Base-by-base conservation (phyloP, 2,797 vertebrate genomes). In the Argyrosomus regius region DNA sequence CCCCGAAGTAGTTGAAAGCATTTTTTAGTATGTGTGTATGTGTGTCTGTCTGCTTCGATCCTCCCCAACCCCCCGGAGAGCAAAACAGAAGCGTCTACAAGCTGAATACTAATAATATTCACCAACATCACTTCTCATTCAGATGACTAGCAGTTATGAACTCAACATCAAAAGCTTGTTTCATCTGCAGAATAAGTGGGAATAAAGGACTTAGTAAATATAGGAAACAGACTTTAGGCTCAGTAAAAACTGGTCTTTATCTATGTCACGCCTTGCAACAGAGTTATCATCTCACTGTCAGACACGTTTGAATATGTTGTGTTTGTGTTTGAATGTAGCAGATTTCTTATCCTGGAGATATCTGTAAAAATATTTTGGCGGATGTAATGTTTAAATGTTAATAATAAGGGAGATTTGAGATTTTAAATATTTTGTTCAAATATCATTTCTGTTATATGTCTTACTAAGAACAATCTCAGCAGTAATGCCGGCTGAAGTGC, bases 41-140 rank as follows among this genome's bases (percentile, higher is more conserved):
- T 26, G n/a, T 50, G 68, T 41, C 20, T 78, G 62, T 87, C 73
- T 86, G 77, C 67, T 74, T 81, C 76, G 10, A 85, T 79, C 85
- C 41, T 83, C 46, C 61, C 58, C 68, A 53, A 74, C 76, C 84
- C 35, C 80, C 84, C 11, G 64, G 80, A 88, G 88, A 88, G 71
- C 70, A 28, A 87, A 78, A 83, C 86, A 88, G 80, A 77, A 22
- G 72, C 79, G 79, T 70, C 57, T 62, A 80, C 78, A 78, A 24
- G 64, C 87, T 83, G 91, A 90, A 91, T 93, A 73, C 87, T 91
- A 92, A 93, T 92, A 89, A 84, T 69, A 80, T 88, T 86, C 85
- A 49, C 71, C 79, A 57, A 26, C 80, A 85, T 80, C 75, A 65
- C 85, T 81, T 66, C 84, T 86, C 80, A 82, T 88, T 91, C 89